phyloP scores from a whole-genome alignment of 2,888 invertebrate genomes.

The Patella ulyssiponensis region DNA sequence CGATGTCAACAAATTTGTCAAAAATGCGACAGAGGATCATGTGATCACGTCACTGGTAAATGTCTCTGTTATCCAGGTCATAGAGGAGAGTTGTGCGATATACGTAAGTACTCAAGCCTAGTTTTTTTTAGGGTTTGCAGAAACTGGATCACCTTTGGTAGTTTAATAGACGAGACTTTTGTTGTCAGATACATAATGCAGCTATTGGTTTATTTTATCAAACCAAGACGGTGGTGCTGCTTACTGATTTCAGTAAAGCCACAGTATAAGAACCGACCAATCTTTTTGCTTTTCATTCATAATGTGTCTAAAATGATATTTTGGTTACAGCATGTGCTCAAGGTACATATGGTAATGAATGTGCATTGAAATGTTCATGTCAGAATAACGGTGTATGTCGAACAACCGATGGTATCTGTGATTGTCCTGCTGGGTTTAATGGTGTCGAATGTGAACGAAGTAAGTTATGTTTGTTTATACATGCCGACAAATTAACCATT shows the following conservation, averaged over 20 bases:
- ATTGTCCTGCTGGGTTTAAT: conserved; percentile 34
- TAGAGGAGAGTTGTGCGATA: conserved; percentile 29
- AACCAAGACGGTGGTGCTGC: too few relatives aligned
- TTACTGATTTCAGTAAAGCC: too few relatives aligned
- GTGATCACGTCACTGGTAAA: conserved; percentile 31
- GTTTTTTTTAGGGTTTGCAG: too few relatives aligned
- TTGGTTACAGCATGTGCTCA: conserved; percentile 13
- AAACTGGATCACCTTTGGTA: too few relatives aligned
- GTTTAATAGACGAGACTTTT: too few relatives aligned
- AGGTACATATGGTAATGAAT: conserved; percentile 32
- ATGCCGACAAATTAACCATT: too few relatives aligned
- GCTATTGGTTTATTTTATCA: too few relatives aligned
- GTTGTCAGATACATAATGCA: too few relatives aligned
- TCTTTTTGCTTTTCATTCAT: too few relatives aligned
- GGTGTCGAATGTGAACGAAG: conserved; percentile 25
- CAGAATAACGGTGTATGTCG: conserved; percentile 33
- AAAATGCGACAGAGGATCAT: conserved; percentile 23
- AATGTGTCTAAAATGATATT: background rate
- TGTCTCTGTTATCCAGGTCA: conserved; percentile 40
- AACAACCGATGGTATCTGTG: conserved; percentile 32
- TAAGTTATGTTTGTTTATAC: conserved; percentile 13
- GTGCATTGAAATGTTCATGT: conserved; percentile 34
- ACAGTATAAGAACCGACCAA: too few relatives aligned
- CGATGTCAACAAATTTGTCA: conserved; percentile 30
- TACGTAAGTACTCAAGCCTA: conserved; percentile 12